These are phyloP conservation scores for Lasioglossum villosulum DNA, from an alignment of 2,888 invertebrate species.

Conservation along the genomic window DNA sequence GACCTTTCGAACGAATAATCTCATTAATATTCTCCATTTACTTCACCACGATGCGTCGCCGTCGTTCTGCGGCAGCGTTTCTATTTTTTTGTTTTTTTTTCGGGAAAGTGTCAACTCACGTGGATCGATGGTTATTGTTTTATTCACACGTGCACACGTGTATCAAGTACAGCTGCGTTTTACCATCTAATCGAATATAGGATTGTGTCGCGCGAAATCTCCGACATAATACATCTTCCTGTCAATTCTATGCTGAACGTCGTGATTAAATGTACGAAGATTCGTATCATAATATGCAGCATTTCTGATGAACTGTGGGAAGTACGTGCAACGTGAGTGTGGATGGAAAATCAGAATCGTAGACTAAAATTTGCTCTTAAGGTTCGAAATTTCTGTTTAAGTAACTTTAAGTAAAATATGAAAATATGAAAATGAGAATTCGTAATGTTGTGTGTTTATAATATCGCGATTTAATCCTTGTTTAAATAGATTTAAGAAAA, in stretches of 20 bases:
- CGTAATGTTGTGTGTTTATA: too few species aligned
- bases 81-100: background rate
- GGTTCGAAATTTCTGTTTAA: too few species aligned
- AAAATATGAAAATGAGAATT: too few species aligned
- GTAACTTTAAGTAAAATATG: too few species aligned
- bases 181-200: slow-evolving; percentile 18
- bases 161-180: slow-evolving; percentile 1
- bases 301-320: background rate
- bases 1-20: background rate
- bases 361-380: too few species aligned
- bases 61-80: background rate
- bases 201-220: background rate
- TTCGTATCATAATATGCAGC: background rate
- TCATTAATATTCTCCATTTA: background rate
- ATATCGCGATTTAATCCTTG: too few species aligned
- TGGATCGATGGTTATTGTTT: background rate
- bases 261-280: background rate
- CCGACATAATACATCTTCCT: background rate
- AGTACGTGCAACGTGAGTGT: background rate
- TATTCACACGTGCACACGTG: background rate
- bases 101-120: background rate
- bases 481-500: too few species aligned
- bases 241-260: background rate
- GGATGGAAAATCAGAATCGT: too few species aligned
- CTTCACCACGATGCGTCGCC: background rate